A percentile compares a stretch with the other conserved stretches of the same genome.
These are phyloP conservation scores for Zaprionus obscuricornis DNA, from an alignment of 2,888 invertebrate genomes.

Conservation along the genomic window DNA sequence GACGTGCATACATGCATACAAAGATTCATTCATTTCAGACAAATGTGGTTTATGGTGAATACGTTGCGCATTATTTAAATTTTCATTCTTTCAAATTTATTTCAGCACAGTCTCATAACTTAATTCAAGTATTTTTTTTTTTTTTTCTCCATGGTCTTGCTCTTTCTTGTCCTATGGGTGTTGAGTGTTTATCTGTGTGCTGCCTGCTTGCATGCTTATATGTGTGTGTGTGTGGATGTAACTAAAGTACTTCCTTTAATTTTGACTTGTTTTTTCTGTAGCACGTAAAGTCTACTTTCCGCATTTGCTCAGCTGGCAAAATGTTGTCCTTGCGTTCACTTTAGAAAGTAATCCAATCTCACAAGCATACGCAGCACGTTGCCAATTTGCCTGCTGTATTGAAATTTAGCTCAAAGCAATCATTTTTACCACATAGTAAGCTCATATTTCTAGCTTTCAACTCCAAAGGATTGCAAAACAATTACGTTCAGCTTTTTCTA, in stretches of 20 bases:
- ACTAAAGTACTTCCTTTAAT: slow-evolving; percentile 36
- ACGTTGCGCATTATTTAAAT: slow-evolving; percentile 59
- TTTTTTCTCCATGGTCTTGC: too few relatives aligned
- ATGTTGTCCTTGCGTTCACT: too few relatives aligned
- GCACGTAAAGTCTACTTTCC: neutral
- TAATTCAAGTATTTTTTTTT: slow-evolving; percentile 54
- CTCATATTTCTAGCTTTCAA: too few relatives aligned
- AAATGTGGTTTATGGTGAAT: slow-evolving; percentile 36
- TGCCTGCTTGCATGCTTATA: slow-evolving; percentile 1
- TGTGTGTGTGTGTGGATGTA: slow-evolving; percentile 26
- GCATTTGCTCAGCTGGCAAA: neutral
- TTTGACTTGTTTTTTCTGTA: slow-evolving; percentile 33
- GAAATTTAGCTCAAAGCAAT: too few relatives aligned
- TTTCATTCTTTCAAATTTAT: slow-evolving; percentile 62
- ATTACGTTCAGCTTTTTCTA: too few relatives aligned
- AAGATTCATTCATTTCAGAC: slow-evolving; percentile 24
- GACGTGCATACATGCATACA: neutral
- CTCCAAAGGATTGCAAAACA: too few relatives aligned
- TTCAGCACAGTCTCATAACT: slow-evolving; percentile 53
- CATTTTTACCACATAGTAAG: too few relatives aligned
- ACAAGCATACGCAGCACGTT: too few relatives aligned
- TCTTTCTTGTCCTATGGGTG: slow-evolving; percentile 4
- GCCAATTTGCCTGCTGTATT: too few relatives aligned
- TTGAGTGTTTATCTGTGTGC: neutral
- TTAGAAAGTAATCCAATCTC: too few relatives aligned